phyloP scores from a whole-genome alignment of 2,797 vertebrate species.

The Helicolenus hilgendorfi region DNA sequence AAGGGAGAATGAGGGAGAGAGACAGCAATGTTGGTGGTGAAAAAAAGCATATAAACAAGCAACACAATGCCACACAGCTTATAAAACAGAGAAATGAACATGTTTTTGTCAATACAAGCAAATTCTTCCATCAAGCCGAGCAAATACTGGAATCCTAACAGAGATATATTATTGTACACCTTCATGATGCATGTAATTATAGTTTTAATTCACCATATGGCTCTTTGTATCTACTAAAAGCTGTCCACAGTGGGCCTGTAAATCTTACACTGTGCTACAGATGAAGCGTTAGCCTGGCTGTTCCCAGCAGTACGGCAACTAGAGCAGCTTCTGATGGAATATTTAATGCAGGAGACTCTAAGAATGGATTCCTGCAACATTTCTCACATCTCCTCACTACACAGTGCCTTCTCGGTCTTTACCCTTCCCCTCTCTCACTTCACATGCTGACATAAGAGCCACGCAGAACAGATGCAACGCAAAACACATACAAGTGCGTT shows the following conservation, averaged over 20 bases:
- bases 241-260: conserved; percentile 27
- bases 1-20: not conserved
- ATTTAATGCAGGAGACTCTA: conserved; percentile 56
- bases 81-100: not conserved
- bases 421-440: not conserved
- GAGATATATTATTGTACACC: not conserved
- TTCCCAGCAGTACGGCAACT: conserved; percentile 45
- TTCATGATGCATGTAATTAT: conserved; percentile 21
- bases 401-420: not conserved
- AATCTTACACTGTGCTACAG: conserved; percentile 33
- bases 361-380: conserved; percentile 61
- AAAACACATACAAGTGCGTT: conserved; percentile 7
- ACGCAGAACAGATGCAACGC: not conserved
- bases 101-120: not conserved
- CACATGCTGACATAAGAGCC: not conserved
- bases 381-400: conserved; percentile 41
- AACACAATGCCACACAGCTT: not conserved
- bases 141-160: not conserved
- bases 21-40: not conserved
- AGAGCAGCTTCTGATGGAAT: conserved; percentile 77
- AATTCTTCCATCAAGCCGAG: not conserved
- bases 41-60: not conserved
- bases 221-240: conserved; percentile 32
- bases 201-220: conserved; percentile 43
- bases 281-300: conserved; percentile 38